phyloP scores from a whole-genome alignment of 2,113 vertebrate genomes.

The Lethenteron reissneri region DNA sequence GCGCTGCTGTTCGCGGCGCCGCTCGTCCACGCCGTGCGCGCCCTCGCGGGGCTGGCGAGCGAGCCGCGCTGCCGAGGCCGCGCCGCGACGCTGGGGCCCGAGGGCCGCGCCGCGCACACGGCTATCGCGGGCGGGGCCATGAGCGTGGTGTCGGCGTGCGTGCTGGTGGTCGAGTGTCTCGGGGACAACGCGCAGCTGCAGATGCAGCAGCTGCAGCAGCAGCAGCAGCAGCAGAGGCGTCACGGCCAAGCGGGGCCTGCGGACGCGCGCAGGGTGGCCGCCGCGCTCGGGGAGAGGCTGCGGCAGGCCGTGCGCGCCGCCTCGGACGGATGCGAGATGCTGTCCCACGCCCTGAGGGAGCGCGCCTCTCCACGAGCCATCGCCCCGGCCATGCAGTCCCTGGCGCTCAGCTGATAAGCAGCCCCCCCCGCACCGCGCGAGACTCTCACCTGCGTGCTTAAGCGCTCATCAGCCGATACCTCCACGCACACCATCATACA shows the following conservation, averaged over 20 bases:
- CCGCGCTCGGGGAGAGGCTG: conserved; percentile 74
- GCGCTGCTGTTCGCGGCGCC: conserved; percentile 77
- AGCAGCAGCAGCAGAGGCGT: conserved; percentile 29
- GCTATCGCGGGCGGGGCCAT: conserved; percentile 88
- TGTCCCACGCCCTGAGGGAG: conserved; percentile 92
- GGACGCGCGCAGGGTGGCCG: not conserved
- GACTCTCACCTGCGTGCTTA: no score
- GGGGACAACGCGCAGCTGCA: conserved; percentile 72
- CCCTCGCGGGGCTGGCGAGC: conserved; percentile 79
- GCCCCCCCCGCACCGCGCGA: no score
- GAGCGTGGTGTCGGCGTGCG: conserved; percentile 93
- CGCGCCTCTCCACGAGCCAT: conserved; percentile 85
- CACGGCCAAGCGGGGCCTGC: not conserved
- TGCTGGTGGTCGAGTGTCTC: conserved; percentile 94
- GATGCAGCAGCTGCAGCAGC: conserved; percentile 54
- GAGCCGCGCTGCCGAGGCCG: conserved; percentile 87
- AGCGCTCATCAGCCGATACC: no score
- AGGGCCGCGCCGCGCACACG: conserved; percentile 87
- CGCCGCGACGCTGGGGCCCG: conserved; percentile 50
- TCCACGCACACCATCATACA: no score
- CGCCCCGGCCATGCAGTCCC: conserved; percentile 67
- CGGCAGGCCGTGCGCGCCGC: conserved; percentile 76
- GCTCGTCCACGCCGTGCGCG: conserved; percentile 63
- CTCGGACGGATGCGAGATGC: conserved; percentile 82
- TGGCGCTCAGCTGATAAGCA: no score